Conservation (phyloP, 2,797 vertebrate genomes). For the Sebastes itinus region DNA sequence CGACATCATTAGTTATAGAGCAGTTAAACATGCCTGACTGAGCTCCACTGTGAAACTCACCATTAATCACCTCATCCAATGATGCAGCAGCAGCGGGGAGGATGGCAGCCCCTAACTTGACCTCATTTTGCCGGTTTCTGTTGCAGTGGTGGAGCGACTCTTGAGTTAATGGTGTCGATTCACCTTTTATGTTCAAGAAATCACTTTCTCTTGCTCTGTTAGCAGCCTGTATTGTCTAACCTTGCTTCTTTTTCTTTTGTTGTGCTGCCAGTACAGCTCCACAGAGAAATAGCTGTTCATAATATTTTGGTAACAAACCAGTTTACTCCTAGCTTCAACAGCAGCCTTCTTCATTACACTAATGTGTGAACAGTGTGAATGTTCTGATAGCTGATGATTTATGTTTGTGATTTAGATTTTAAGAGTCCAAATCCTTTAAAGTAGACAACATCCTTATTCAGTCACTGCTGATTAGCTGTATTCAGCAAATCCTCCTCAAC, state of each 20-base stretch:
- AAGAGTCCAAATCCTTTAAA: neutral
- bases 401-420: neutral
- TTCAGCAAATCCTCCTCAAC: neutral
- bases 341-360: neutral
- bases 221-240: neutral
- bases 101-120: constrained; percentile 10
- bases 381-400: neutral
- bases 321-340: neutral
- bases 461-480: neutral
- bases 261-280: neutral
- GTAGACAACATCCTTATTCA: neutral
- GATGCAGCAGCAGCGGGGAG: neutral
- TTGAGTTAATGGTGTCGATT: constrained; percentile 6
- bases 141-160: neutral
- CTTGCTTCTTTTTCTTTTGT: constrained; percentile 7
- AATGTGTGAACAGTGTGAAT: neutral
- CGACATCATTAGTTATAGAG: neutral
- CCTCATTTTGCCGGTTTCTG: constrained; percentile 44
- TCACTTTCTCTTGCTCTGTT: neutral
- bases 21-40: neutral
- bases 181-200: constrained; percentile 18
- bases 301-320: neutral
- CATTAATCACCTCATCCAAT: constrained; percentile 23
- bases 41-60: neutral
- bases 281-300: neutral